Conservation (phyloP, 2,888 invertebrate genomes). For the Rotaria socialis region DNA sequence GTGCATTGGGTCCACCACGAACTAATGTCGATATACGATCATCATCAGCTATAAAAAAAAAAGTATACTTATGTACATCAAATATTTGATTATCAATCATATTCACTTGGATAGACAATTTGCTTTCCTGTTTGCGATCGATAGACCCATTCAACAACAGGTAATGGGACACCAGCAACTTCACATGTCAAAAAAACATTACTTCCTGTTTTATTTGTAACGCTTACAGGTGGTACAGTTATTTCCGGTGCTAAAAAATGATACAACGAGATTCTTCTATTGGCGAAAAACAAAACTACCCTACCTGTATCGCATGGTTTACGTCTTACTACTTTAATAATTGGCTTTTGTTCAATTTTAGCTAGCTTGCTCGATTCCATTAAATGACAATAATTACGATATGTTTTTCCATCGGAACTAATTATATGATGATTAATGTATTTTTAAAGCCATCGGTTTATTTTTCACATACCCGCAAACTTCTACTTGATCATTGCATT, state of each 20-base stretch:
- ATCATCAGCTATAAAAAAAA: constrained; percentile 1
- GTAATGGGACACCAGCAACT: constrained; percentile 30
- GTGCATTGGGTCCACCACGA: constrained; percentile 25
- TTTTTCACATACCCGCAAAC: not conserved
- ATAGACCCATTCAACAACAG: constrained; percentile 20
- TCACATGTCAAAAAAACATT: constrained; percentile 32
- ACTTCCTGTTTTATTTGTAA: not conserved
- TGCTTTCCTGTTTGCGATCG: not conserved
- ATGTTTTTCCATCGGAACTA: not conserved
- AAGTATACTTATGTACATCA: no score
- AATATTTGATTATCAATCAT: no score
- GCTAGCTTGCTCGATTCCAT: constrained; percentile 1
- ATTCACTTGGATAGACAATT: constrained; percentile 24
- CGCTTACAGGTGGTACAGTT: not conserved
- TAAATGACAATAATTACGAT: constrained; percentile 33
- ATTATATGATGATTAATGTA: no score
- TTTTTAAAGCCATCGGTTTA: not conserved
- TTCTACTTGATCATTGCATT: constrained; percentile 33
- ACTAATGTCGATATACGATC: constrained; percentile 31
- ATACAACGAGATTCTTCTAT: no score
- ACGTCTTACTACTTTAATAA: constrained; percentile 15
- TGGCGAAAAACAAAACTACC: no score
- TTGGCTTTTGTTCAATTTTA: constrained; percentile 14
- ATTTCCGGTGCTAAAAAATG: constrained; percentile 16
- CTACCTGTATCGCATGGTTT: constrained; percentile 30